Conservation (phyloP, 2,888 invertebrate genomes). For the Teinopalpus imperialis region DNA sequence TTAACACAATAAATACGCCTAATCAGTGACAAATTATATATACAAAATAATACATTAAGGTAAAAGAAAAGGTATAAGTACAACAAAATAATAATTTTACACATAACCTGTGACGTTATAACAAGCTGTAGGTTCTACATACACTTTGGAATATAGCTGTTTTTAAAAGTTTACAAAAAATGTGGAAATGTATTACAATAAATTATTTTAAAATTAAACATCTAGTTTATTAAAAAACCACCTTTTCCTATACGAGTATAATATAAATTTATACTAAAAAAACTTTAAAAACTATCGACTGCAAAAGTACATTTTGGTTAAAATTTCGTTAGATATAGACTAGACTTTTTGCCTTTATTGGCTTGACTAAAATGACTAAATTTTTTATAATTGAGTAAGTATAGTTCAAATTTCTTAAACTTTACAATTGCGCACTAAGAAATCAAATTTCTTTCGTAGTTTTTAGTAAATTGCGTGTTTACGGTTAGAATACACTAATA, state of each 20-base stretch:
- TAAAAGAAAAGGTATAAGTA: constrained; percentile 14
- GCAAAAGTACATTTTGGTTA: constrained; percentile 8
- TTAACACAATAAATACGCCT: constrained; percentile 21
- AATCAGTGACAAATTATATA: constrained; percentile 6
- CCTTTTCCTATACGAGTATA: background rate
- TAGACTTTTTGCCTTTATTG: constrained; percentile 10
- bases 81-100: constrained; percentile 5
- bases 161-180: constrained; percentile 18
- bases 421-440: too few species aligned
- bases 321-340: constrained; percentile 10
- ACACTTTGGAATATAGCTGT: constrained; percentile 26
- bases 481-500: too few species aligned
- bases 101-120: constrained; percentile 2
- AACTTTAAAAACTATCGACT: constrained; percentile 3
- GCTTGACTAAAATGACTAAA: constrained; percentile 9
- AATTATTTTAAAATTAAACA: background rate
- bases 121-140: constrained; percentile 14
- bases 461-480: too few species aligned
- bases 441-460: too few species aligned
- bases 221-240: background rate
- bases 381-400: too few species aligned
- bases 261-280: constrained; percentile 10
- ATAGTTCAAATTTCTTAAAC: too few species aligned
- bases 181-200: constrained; percentile 2
- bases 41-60: background rate